Evolutionary conservation across 1,140 invertebrate genomes (phyloP).

Genomic region (Cecropterus lyciades): DNA sequence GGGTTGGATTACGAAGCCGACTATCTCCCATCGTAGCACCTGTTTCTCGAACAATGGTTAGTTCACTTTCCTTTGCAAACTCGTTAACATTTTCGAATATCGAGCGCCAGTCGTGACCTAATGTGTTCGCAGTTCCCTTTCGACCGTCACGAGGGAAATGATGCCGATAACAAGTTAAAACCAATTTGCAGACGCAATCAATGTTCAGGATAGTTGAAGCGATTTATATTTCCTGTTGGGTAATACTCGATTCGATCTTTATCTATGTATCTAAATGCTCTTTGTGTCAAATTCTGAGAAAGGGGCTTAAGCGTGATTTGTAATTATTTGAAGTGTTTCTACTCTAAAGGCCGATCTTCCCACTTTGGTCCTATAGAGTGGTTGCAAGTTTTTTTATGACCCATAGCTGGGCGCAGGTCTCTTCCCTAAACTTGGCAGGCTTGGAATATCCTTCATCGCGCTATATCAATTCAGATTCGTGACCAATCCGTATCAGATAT

Average conservation of each 20-base stretch:
- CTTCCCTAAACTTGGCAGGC: too few species aligned
- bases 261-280: too few species aligned
- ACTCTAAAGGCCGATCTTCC: too few species aligned
- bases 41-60: constrained; percentile 57
- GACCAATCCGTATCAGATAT: too few species aligned
- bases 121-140: constrained; percentile 47
- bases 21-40: constrained; percentile 50
- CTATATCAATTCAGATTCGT: too few species aligned
- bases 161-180: constrained; percentile 28
- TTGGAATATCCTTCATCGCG: too few species aligned
- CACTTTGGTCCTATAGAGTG: too few species aligned
- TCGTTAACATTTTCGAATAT: constrained; percentile 69
- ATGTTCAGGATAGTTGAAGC: constrained; percentile 21
- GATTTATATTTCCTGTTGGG: constrained; percentile 28
- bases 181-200: constrained; percentile 35
- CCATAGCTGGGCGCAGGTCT: too few species aligned
- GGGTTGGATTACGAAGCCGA: constrained; percentile 39
- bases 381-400: too few species aligned
- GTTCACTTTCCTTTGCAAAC: constrained; percentile 62
- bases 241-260: constrained; percentile 4
- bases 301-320: too few species aligned
- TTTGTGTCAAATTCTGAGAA: too few species aligned
- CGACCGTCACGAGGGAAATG: constrained; percentile 42
- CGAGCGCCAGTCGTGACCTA: constrained; percentile 67
- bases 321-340: too few species aligned